Base-by-base conservation (phyloP, 2,888 invertebrate species). In the Oxytorus armatus region DNA sequence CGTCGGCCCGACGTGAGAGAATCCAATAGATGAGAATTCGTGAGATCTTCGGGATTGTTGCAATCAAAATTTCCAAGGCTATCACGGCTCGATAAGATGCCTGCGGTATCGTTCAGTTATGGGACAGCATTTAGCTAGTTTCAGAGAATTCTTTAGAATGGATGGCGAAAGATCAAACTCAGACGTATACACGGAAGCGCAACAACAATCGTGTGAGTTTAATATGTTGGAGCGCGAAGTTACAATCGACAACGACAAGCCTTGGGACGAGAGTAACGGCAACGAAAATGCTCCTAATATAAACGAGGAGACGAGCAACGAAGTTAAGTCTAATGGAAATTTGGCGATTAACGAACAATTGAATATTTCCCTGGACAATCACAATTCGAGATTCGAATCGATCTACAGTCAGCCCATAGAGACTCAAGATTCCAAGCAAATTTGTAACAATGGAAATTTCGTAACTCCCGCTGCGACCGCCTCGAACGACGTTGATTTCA, bases 111-210 rank as follows among this genome's bases (percentile, higher is more conserved):
- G 83, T 82, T 85, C 85, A 90, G 91, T 88, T 86, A 92, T 92
- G 92, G 92, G 92, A 90, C 92, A 92, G 91, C 91, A 86, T 83
- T 90, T 92, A 86, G 92, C 92, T 91, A 92, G 92, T 90, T 91
- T 92, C 88, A 89, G 87, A 83, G 89, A 89, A 85, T 89, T 90
- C 79, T 90, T 92, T 84, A 91, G 86, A 87, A 92, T 91, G 91
- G 90, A 90, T 79, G 84, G 87, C 63, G 88, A 90, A 68, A 87
- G 87, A 78, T 84, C 88, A 72, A 81, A 82, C 36, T 72, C 84
- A 8, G 89, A 90, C 83, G 85, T 85, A 70, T 88, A 86, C 76
- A 81, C 83, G 72, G 87, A 88, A 33, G 83, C 83, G 74, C 81
- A 86, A 33, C 84, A 81, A 25, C 81, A 84, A n/a, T 84, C 82